A percentile compares a stretch with the other conserved stretches of the same genome.
Evolutionary conservation across 2,888 invertebrate species (phyloP).

Genomic region (Microplitis deprimator): DNA sequence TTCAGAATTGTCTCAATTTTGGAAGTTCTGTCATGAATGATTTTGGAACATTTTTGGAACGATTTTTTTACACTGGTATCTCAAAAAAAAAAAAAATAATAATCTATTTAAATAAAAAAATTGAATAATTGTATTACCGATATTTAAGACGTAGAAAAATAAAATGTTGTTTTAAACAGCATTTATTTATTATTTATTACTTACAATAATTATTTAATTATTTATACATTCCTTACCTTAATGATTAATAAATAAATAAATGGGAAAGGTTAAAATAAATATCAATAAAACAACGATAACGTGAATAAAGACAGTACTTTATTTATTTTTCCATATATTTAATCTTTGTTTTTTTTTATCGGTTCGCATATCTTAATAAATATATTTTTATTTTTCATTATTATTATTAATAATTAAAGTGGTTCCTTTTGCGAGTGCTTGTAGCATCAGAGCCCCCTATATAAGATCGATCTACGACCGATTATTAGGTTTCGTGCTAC

Average conservation of each 20-base stretch:
- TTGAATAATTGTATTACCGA: not conserved
- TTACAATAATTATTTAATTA: not conserved
- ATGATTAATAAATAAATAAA: not conserved
- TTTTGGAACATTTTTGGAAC: no score
- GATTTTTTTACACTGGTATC: not conserved
- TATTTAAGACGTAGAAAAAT: conserved; percentile 34
- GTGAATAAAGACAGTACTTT: conserved; percentile 62
- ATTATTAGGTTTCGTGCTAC: conserved; percentile 36
- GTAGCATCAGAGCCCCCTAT: conserved; percentile 46
- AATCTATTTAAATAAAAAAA: conserved; percentile 3
- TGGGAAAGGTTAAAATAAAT: conserved; percentile 17
- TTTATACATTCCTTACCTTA: not conserved
- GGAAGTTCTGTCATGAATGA: no score
- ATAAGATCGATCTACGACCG: conserved; percentile 57
- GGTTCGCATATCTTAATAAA: conserved; percentile 60
- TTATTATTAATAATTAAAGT: conserved; percentile 47
- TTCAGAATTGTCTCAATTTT: no score
- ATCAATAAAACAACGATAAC: conserved; percentile 46
- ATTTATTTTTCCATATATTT: conserved; percentile 57
- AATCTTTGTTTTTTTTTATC: conserved; percentile 48
- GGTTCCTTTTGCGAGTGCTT: conserved; percentile 48
- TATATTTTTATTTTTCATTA: conserved; percentile 53
- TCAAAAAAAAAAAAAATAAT: not conserved
- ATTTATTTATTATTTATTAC: not conserved
- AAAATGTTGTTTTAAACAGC: conserved; percentile 42